phyloP scores from a whole-genome alignment of 2,113 vertebrate species.

The Notarius quadriscutis region DNA sequence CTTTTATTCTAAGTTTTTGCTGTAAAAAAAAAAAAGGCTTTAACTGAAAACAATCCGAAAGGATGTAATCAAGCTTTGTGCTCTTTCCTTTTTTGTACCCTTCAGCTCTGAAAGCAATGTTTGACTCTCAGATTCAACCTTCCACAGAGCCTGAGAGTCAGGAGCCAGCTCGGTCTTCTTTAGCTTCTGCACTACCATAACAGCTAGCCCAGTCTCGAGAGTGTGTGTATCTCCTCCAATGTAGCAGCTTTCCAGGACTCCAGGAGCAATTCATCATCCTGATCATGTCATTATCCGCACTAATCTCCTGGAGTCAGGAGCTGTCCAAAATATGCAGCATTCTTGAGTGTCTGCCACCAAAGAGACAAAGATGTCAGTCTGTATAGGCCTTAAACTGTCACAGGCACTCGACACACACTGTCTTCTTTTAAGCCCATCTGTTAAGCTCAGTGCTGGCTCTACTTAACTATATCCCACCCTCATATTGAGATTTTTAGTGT shows the following conservation, averaged over 20 bases:
- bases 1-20: background rate
- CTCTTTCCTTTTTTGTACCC: slow-evolving; percentile 5
- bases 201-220: slow-evolving; percentile 79
- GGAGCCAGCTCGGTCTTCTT: slow-evolving; percentile 77
- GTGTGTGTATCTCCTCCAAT: slow-evolving; percentile 77
- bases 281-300: background rate
- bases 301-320: background rate
- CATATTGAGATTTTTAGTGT: slow-evolving; percentile 8
- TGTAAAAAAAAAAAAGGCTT: background rate
- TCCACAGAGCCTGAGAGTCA: slow-evolving; percentile 76
- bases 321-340: slow-evolving; percentile 33
- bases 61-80: background rate
- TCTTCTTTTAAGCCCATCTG: background rate
- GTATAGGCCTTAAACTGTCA: slow-evolving; percentile 25
- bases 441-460: background rate
- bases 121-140: slow-evolving; percentile 83
- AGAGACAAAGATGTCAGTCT: background rate
- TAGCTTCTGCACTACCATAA: slow-evolving; percentile 61
- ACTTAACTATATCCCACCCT: background rate
- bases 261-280: background rate
- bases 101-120: slow-evolving; percentile 75
- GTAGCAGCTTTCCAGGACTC: background rate
- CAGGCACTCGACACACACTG: slow-evolving; percentile 5
- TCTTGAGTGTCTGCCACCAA: slow-evolving; percentile 15
- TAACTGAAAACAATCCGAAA: background rate